Percentiles rank a stretch among this genome's conserved stretches.
These are phyloP conservation scores for Brenthis ino DNA, from an alignment of 2,888 invertebrate genomes.

Conservation along the genomic window DNA sequence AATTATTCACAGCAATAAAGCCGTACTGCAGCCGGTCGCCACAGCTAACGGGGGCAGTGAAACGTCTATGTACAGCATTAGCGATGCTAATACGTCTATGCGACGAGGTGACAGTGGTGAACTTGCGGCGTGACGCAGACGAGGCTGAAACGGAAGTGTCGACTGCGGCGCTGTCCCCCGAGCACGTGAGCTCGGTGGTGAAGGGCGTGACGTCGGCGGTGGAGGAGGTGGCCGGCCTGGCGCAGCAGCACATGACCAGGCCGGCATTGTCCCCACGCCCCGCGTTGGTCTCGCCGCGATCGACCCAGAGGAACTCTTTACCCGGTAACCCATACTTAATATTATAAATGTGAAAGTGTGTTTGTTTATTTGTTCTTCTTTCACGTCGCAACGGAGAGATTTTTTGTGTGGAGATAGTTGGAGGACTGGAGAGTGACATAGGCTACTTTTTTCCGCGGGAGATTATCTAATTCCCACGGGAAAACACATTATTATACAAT, in stretches of 20 bases:
- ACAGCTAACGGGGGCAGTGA: conserved; percentile 89
- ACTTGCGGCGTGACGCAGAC: conserved; percentile 82
- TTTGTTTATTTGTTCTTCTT: no score
- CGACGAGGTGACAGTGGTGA: conserved; percentile 92
- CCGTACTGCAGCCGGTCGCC: conserved; percentile 83
- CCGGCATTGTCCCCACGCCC: conserved; percentile 74
- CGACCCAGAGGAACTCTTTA: conserved; percentile 78
- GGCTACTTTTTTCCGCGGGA: no score
- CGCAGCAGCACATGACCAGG: conserved; percentile 90
- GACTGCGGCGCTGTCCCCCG: conserved; percentile 65
- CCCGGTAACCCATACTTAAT: conserved; percentile 48
- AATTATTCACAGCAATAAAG: conserved; percentile 69
- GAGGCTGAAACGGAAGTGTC: conserved; percentile 66
- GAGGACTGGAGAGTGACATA: no score
- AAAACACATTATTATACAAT: no score
- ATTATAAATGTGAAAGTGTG: no score
- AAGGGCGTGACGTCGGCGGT: conserved; percentile 70
- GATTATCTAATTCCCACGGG: no score
- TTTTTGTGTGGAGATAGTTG: no score
- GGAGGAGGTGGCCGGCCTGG: conserved; percentile 85
- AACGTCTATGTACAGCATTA: conserved; percentile 92
- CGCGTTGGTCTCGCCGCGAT: conserved; percentile 72
- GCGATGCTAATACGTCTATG: conserved; percentile 94
- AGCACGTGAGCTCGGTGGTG: conserved; percentile 70
- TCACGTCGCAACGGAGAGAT: no score